Conservation (phyloP, 2,113 vertebrate genomes). For the Typhlomys cinereus region DNA sequence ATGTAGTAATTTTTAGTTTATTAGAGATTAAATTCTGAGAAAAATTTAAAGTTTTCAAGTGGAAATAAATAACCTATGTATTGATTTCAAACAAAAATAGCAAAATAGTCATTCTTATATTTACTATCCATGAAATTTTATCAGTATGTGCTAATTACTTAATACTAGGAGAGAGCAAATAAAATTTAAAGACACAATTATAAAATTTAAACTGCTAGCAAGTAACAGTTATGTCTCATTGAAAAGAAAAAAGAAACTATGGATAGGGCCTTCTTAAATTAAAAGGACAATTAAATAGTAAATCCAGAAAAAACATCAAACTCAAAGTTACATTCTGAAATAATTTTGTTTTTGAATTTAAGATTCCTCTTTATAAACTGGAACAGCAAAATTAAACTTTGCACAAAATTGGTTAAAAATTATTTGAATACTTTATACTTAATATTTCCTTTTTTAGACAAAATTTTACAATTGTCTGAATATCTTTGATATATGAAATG, state of each 20-base stretch:
- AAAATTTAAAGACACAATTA: neutral
- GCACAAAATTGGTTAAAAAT: no score
- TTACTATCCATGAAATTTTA: neutral
- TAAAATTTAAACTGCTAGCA: neutral
- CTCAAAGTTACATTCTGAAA: no score
- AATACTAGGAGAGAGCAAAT: neutral
- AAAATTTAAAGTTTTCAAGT: neutral
- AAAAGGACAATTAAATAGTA: no score
- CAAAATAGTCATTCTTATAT: neutral
- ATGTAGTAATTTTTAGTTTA: no score
- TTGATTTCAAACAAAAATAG: neutral
- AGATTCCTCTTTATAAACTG: neutral
- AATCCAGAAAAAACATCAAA: no score
- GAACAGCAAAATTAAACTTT: neutral
- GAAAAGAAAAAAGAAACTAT: neutral
- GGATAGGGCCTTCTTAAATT: no score
- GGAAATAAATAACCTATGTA: neutral
- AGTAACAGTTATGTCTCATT: neutral
- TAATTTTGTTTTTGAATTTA: no score
- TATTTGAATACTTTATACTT: neutral
- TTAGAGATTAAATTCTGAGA: no score
- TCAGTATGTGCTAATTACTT: neutral
- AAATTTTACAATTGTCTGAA: neutral
- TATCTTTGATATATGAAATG: neutral
- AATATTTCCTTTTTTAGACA: neutral